phyloP scores from a whole-genome alignment of 2,888 invertebrate species.

The Coleophora deauratella region DNA sequence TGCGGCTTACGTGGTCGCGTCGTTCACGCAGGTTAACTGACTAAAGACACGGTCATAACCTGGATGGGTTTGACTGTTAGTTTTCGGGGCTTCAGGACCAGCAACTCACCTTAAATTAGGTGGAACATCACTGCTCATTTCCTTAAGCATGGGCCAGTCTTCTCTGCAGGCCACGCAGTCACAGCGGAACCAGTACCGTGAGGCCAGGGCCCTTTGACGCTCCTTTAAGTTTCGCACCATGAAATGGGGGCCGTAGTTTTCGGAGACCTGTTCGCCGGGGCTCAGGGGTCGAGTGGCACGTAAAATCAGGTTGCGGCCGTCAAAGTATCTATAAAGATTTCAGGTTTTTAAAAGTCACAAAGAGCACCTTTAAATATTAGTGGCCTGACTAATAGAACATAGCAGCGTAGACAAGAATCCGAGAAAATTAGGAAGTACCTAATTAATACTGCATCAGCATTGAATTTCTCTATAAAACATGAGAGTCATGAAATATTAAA shows the following conservation, averaged over 20 bases:
- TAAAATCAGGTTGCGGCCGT: constrained; percentile 81
- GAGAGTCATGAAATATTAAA: too few species aligned
- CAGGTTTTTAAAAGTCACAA: not conserved
- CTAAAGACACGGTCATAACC: too few species aligned
- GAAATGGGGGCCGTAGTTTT: constrained; percentile 90
- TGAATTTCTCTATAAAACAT: too few species aligned
- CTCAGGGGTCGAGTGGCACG: constrained; percentile 78
- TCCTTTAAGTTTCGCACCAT: constrained; percentile 60
- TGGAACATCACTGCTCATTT: constrained; percentile 63
- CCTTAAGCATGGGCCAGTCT: constrained; percentile 82
- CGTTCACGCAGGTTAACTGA: too few species aligned
- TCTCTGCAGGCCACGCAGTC: constrained; percentile 81
- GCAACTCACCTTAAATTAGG: constrained; percentile 48
- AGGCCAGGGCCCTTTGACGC: constrained; percentile 77
- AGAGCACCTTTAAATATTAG: too few species aligned
- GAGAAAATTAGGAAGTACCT: too few species aligned
- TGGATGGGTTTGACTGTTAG: too few species aligned
- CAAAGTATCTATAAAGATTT: constrained; percentile 76
- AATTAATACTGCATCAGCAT: too few species aligned
- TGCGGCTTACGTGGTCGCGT: too few species aligned
- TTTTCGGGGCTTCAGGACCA: too few species aligned
- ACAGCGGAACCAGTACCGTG: constrained; percentile 87
- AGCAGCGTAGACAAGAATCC: too few species aligned
- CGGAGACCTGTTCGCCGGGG: constrained; percentile 80
- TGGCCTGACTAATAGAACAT: too few species aligned